Evolutionary conservation across 2,113 vertebrate genomes (phyloP), one percentile per base, ranked within the genome.

Genomic region (Python bivittatus): DNA sequence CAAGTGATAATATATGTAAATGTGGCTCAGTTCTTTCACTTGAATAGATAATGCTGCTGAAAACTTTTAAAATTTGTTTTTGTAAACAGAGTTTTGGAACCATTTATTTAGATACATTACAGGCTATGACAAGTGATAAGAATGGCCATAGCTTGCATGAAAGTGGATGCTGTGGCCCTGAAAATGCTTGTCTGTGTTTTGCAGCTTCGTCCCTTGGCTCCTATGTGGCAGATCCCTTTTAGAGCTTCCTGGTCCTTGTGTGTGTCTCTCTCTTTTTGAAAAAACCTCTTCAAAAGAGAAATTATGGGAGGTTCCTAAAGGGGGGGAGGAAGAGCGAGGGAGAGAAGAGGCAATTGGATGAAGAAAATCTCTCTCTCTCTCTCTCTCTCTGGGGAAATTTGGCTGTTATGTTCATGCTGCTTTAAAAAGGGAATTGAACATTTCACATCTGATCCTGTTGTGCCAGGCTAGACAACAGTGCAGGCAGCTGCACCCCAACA

Each of bases 131-230:
- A 79, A 79, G 17, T 79, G 33, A 17, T 22, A 79, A 79, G 38
- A 72, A 72, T 38, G 0, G 15, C n/a, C 68, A 33, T 33, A 38
- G 68, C n/a, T 72, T 72, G 9, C 27, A 64, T 33, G 53, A 68
- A 64, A 48, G 58, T 44, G 25, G 90, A 27, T 84, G 20, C 8
- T 48, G 27, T 15, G 6, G 22, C 23, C 2, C 0, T 1, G 27
- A 0, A 42, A 89, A 0, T 15, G 42, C 15, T 6, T 3, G 29
- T 0, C 22, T 54, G 5, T 0, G 8, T 72, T 25, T 9, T 15
- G 38, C 48, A 8, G 20, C 11, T 84, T 52, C 11, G 0, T 79
- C 0, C 0, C 44, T 15, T 72, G 90, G 0, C 27, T 0, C 0
- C 13, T 13, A 5, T 0, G 72, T 7, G 12, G 61, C 1, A n/a